A percentile compares a stretch with the other conserved stretches of the same genome.
Evolutionary conservation across 2,888 invertebrate genomes (phyloP).

Genomic region (Dynastes maya): DNA sequence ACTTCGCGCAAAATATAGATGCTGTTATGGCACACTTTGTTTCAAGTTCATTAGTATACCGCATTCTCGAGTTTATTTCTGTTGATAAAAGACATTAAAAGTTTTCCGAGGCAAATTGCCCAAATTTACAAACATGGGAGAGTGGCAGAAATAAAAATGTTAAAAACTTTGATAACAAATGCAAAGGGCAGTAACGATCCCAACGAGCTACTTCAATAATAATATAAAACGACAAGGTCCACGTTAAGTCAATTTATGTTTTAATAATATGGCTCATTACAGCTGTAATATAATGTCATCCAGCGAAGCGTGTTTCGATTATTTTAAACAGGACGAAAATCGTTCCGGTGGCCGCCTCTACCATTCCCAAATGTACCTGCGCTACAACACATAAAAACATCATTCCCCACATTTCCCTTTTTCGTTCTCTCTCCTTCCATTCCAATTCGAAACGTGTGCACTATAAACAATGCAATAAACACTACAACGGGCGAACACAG

Average conservation of each 20-base stretch:
- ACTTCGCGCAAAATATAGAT: too few species aligned
- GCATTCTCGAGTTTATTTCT: too few species aligned
- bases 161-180: not conserved
- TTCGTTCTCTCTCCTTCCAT: conserved; percentile 20
- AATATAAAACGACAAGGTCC: conserved; percentile 8
- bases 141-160: too few species aligned
- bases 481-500: conserved; percentile 18
- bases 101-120: too few species aligned
- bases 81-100: too few species aligned
- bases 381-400: conserved; percentile 7
- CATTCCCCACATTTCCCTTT: not conserved
- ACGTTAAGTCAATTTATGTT: conserved; percentile 58
- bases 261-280: conserved; percentile 63
- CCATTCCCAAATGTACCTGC: conserved; percentile 53
- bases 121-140: too few species aligned
- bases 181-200: not conserved
- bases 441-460: conserved; percentile 21
- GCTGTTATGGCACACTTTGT: too few species aligned
- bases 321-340: conserved; percentile 60
- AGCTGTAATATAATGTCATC: conserved; percentile 58
- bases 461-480: conserved; percentile 38
- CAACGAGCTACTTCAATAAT: not conserved
- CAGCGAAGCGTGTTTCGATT: conserved; percentile 63
- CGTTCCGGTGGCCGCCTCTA: conserved; percentile 60
- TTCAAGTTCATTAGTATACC: too few species aligned